Evolutionary conservation across 2,888 invertebrate genomes (phyloP).

Genomic region (Bedellia somnulentella): DNA sequence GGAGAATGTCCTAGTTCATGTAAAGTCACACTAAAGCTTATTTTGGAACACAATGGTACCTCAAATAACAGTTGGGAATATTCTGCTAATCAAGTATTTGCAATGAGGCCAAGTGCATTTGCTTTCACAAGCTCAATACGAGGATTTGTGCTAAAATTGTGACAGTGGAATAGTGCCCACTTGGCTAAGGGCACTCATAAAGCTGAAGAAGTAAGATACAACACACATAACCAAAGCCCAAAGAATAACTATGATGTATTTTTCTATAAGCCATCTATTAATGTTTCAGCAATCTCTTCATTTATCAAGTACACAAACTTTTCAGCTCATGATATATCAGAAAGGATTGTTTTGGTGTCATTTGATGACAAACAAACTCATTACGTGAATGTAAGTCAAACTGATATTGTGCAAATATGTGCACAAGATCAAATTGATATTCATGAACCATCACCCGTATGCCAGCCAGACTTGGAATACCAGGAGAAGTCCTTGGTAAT

Average conservation of each 20-base stretch:
- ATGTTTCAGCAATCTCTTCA: constrained; percentile 39
- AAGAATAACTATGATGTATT: constrained; percentile 44
- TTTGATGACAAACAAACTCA: constrained; percentile 74
- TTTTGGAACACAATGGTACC: constrained; percentile 55
- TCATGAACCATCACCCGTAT: constrained; percentile 38
- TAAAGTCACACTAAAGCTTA: constrained; percentile 62
- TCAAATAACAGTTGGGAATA: constrained; percentile 64
- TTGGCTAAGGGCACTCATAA: constrained; percentile 49
- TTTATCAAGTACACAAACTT: constrained; percentile 48
- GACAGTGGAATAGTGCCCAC: constrained; percentile 72
- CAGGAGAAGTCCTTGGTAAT: constrained; percentile 74
- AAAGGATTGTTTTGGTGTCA: constrained; percentile 75
- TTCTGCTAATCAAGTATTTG: constrained; percentile 65
- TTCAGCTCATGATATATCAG: constrained; percentile 64
- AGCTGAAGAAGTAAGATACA: constrained; percentile 40
- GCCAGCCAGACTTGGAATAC: constrained; percentile 75
- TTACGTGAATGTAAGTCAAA: constrained; percentile 77
- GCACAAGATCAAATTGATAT: constrained; percentile 30
- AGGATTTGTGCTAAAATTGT: constrained; percentile 81
- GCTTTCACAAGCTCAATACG: constrained; percentile 63
- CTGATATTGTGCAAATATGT: constrained; percentile 77
- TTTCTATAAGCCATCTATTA: constrained; percentile 32
- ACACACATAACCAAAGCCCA: constrained; percentile 45
- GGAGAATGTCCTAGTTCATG: constrained; percentile 72
- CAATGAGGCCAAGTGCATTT: constrained; percentile 73